phyloP scores from a whole-genome alignment of 2,113 vertebrate species.

The Phylloscopus trochiloides region DNA sequence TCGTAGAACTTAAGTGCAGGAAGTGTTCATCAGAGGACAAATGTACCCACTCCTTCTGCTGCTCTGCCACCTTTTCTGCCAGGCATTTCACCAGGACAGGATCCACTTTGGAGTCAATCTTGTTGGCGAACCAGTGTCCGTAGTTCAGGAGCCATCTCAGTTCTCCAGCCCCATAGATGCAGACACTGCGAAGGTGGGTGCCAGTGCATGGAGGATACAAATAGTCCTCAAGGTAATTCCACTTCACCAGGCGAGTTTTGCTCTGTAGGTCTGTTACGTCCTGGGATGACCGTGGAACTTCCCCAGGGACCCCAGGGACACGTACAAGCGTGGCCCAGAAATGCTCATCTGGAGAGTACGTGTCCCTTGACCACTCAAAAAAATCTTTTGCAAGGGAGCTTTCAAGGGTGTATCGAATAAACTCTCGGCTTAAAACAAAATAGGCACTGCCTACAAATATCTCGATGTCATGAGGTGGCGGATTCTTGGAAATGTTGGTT shows the following conservation, averaged over 20 bases:
- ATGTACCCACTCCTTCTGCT: conserved; percentile 68
- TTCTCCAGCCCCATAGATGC: conserved; percentile 88
- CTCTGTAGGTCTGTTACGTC: conserved; percentile 90
- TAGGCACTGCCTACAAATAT: conserved; percentile 92
- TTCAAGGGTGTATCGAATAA: conserved; percentile 74
- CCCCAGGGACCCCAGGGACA: conserved; percentile 85
- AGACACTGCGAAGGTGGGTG: conserved; percentile 83
- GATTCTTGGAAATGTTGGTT: conserved; percentile 77
- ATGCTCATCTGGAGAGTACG: conserved; percentile 93
- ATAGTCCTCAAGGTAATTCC: conserved; percentile 84
- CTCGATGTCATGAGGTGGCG: conserved; percentile 83
- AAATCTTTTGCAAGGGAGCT: conserved; percentile 82
- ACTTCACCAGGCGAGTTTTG: conserved; percentile 91
- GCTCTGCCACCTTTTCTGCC: conserved; percentile 85
- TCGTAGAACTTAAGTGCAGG: background rate
- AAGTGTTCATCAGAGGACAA: conserved; percentile 64
- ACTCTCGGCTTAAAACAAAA: conserved; percentile 85
- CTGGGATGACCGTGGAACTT: conserved; percentile 72
- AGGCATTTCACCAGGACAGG: conserved; percentile 89
- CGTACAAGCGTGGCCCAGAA: conserved; percentile 92
- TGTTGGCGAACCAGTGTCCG: conserved; percentile 94
- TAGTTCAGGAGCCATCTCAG: conserved; percentile 89
- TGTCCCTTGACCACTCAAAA: conserved; percentile 89
- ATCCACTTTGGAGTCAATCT: conserved; percentile 90
- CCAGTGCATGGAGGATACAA: conserved; percentile 89